These are phyloP conservation scores for Siphamia tubifer DNA, from an alignment of 2,113 vertebrate genomes.

Conservation along the genomic window DNA sequence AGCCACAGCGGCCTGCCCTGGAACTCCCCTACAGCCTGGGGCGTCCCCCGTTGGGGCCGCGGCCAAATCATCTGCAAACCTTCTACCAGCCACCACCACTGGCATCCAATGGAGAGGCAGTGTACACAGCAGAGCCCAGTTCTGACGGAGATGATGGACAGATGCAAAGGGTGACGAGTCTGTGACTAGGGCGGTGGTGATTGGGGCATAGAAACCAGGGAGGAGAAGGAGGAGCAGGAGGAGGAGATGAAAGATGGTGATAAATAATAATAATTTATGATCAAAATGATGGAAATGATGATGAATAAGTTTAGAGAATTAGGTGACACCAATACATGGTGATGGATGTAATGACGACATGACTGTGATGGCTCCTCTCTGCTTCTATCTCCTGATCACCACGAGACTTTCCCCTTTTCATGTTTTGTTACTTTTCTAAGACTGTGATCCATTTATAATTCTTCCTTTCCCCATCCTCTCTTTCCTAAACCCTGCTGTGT, in stretches of 20 bases:
- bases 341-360: conserved; percentile 27
- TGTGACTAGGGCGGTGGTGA: conserved; percentile 90
- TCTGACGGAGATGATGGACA: conserved; percentile 87
- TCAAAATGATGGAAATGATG: conserved; percentile 22
- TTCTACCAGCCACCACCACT: conserved; percentile 90
- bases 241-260: conserved; percentile 45
- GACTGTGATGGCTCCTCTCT: conserved; percentile 71
- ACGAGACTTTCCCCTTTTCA: conserved; percentile 71
- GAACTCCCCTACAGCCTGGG: conserved; percentile 90
- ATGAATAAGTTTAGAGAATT: conserved; percentile 10
- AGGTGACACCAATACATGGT: conserved; percentile 3
- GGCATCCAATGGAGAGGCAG: conserved; percentile 82
- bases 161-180: conserved; percentile 94
- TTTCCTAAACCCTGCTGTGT: conserved; percentile 54
- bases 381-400: conserved; percentile 81
- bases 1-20: conserved; percentile 68
- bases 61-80: conserved; percentile 89
- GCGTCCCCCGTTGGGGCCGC: conserved; percentile 84
- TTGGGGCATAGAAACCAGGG: conserved; percentile 77
- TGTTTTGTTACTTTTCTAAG: conserved; percentile 75
- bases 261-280: neutral
- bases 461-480: conserved; percentile 23
- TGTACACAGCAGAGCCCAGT: conserved; percentile 77
- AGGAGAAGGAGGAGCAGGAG: conserved; percentile 65
- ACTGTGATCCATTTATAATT: conserved; percentile 64